Base-by-base conservation (phyloP, 1,140 invertebrate species). In the Littorina saxatilis region DNA sequence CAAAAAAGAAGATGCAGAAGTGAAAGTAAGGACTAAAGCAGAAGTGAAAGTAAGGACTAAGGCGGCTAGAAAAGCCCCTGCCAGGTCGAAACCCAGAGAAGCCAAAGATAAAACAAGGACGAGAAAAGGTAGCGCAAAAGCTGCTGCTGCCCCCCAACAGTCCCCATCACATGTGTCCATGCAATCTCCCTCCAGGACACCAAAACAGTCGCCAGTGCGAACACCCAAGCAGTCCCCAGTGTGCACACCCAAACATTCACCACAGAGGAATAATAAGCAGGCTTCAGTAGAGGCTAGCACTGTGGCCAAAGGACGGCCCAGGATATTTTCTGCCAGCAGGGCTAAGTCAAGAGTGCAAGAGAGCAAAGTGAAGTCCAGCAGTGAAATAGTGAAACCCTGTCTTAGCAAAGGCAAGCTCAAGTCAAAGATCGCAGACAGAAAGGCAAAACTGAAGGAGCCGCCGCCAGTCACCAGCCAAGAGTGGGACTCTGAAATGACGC, bases 401-500 rank as follows among this genome's bases (percentile, higher is more conserved):
- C 66, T 68, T 13, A 39, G 35, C 66, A 68, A 68, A 39, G 66
- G 66, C 7, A 68, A 39, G 23, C 23, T 68, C 37, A 68, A 68
- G 20, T 2, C 66, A 1, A 68, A 68, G 39, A 11, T 27, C 5
- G 32, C 66, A 20, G 66, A 68, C 35, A 68, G 39, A 39, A 68
- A 68, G 35, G 5, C 43, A 50, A 73, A 73, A 73, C 9, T 43
- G 11, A 68, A 68, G 23, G 63, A 68, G 15, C 20, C 47, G 9
- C 29, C 29, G 61, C 27, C 29, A 35, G 29, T 32, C 2, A 23
- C 27, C 2, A 40, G 20, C 5, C 17, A 15, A 20, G 70, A 23
- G 40, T 73, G 76, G 39, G 76, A 78, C 29, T 78, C 76, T 7
- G 76, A 78, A 78, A 13, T 78, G 58, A 78, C 76, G 17, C 52